Percentiles rank a stretch among this genome's conserved stretches.
Evolutionary conservation across 1,140 invertebrate species (phyloP).

Genomic region (Aphelenchoides fujianensis): DNA sequence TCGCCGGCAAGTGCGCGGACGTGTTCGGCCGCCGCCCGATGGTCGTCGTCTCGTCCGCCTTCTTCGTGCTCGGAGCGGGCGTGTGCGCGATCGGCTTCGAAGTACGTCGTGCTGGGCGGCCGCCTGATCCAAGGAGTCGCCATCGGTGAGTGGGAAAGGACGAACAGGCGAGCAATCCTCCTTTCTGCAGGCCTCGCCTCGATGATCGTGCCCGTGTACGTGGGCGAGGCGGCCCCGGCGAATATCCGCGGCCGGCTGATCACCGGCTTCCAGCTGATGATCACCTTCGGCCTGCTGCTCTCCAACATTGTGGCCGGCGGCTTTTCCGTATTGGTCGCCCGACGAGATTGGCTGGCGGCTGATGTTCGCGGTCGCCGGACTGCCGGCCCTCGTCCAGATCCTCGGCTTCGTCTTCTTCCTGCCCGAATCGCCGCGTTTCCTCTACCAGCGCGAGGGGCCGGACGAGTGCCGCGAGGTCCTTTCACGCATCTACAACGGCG

Average conservation of each 20-base stretch:
- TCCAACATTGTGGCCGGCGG: constrained; percentile 67
- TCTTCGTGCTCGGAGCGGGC: constrained; percentile 68
- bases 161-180: no score
- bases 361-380: constrained; percentile 69
- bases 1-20: constrained; percentile 67
- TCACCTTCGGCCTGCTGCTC: constrained; percentile 68
- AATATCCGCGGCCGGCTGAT: constrained; percentile 67
- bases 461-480: constrained; percentile 64
- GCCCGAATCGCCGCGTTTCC: constrained; percentile 70
- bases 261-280: constrained; percentile 68
- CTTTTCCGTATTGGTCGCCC: constrained; percentile 62
- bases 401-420: constrained; percentile 69
- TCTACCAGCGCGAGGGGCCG: constrained; percentile 64
- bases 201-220: constrained; percentile 70
- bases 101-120: constrained; percentile 66
- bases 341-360: constrained; percentile 67
- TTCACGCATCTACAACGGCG: constrained; percentile 59
- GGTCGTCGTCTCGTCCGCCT: constrained; percentile 68
- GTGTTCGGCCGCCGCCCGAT: constrained; percentile 66
- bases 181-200: constrained; percentile 67
- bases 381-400: constrained; percentile 69
- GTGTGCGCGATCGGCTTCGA: constrained; percentile 66
- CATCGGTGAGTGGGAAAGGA: constrained; percentile 64
- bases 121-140: constrained; percentile 68
- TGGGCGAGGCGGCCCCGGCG: constrained; percentile 68